Evolutionary conservation across 1,140 invertebrate species (phyloP), one percentile per base, ranked within the genome.

Genomic region (Cyphomyrmex costatus): DNA sequence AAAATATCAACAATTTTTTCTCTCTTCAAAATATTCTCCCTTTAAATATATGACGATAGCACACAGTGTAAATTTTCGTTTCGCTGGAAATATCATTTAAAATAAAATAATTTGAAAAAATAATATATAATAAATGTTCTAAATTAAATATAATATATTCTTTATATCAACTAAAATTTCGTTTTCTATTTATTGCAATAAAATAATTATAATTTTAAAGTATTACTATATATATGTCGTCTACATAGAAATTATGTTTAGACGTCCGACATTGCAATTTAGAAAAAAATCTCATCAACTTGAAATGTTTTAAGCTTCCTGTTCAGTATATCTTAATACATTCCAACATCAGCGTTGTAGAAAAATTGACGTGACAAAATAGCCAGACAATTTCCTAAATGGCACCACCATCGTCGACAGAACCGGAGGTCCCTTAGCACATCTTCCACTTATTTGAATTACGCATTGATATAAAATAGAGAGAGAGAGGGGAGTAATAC

Each of bases 321-420:
- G 12, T 80, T 30, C 51, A 42, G 10, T 12, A 27, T 24, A 24
- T 63, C 21, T 10, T 68, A 53, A 49, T 60, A 24, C 19, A 16
- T 71, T 53, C 21, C 8, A 2, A n/a, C 49, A 36, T 10, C 21
- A 53, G 46, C 4, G 36, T 30, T n/a, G 19, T n/a, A 46, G 12
- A 83, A 74, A 71, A 71, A 82, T 58, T 58, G 36, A 83, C 21
- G 16, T 30, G 14, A 1, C n/a, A 14, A 73, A 83, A 60, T 74
- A 42, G 14, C 27, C 36, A 19, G 33, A 71, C 36, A 74, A 60
- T 83, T 61, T 74, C 68, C 53, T 36, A 24, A 82, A 60, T 60
- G 53, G 27, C 24, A 58, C 12, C 51, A 14, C 10, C 21, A 71
- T 16, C 51, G 33, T 27, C 51, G 16, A 27, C 65, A 82, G 53